A percentile compares a stretch with the other conserved stretches of the same genome.
Conservation (phyloP, 2,797 vertebrate species). For the Melanotaenia parkinsoni region DNA sequence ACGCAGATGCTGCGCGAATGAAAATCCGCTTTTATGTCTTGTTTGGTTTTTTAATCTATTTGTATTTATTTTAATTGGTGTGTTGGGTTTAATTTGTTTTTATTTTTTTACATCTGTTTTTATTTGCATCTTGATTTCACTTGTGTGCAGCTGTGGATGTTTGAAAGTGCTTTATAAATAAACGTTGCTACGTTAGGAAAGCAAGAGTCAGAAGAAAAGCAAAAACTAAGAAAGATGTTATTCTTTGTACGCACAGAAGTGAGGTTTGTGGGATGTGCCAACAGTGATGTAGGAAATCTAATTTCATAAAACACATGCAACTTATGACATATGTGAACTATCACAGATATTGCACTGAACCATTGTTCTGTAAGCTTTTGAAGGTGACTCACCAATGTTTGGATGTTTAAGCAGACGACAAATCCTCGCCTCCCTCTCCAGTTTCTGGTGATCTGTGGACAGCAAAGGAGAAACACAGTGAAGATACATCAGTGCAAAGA, state of each 20-base stretch:
- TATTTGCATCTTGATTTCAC: too few relatives aligned
- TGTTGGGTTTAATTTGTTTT: too few relatives aligned
- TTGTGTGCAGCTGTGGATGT: too few relatives aligned
- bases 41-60: too few relatives aligned
- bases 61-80: too few relatives aligned
- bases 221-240: background rate
- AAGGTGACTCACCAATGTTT: conserved; percentile 92
- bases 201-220: background rate
- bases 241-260: too few relatives aligned
- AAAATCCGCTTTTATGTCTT: too few relatives aligned
- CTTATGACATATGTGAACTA: background rate
- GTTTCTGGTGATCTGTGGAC: conserved; percentile 95
- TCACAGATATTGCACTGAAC: background rate
- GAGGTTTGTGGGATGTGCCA: background rate
- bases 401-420: conserved; percentile 97
- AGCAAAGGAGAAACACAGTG: conserved; percentile 24
- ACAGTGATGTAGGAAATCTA: background rate
- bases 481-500: conserved; percentile 11
- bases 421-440: conserved; percentile 98
- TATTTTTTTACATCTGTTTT: too few relatives aligned
- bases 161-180: too few relatives aligned
- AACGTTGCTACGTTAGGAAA: too few relatives aligned
- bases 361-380: background rate
- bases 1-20: too few relatives aligned
- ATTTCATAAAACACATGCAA: background rate